These are phyloP conservation scores for Choristoneura rosaceana DNA, from an alignment of 2,888 invertebrate species.

Conservation along the genomic window DNA sequence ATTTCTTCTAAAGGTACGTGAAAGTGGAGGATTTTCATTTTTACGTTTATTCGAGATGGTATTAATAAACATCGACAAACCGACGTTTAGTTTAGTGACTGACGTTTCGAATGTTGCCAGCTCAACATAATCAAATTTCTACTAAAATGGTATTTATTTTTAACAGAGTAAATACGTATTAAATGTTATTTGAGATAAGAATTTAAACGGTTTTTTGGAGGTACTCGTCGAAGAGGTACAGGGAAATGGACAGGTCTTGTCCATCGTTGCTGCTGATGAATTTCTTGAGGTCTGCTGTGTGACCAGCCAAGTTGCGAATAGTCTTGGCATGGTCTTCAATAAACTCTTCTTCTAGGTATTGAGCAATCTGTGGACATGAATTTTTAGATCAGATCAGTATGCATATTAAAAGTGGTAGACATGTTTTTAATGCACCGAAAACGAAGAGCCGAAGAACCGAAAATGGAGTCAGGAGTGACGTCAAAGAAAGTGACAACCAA, in stretches of 20 bases:
- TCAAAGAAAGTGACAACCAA: too few relatives aligned
- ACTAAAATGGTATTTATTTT: slow-evolving; percentile 49
- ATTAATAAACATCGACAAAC: not conserved
- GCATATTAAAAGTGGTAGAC: too few relatives aligned
- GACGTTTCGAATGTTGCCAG: slow-evolving; percentile 45
- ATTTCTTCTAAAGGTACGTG: slow-evolving; percentile 52
- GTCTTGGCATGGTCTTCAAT: slow-evolving; percentile 88
- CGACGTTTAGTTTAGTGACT: not conserved
- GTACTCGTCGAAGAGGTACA: slow-evolving; percentile 92
- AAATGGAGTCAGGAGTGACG: too few relatives aligned
- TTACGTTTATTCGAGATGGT: not conserved
- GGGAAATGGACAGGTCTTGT: slow-evolving; percentile 86
- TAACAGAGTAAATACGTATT: not conserved
- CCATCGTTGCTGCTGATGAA: slow-evolving; percentile 83
- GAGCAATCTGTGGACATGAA: slow-evolving; percentile 85
- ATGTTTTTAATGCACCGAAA: too few relatives aligned
- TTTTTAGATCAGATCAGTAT: not conserved
- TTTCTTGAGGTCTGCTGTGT: slow-evolving; percentile 89
- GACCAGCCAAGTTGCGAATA: slow-evolving; percentile 90
- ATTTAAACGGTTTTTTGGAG: slow-evolving; percentile 66
- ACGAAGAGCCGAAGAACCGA: too few relatives aligned
- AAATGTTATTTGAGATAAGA: slow-evolving; percentile 13
- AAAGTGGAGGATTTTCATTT: slow-evolving; percentile 32
- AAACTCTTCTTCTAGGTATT: slow-evolving; percentile 92
- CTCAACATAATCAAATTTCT: slow-evolving; percentile 46